Base-by-base conservation (phyloP, 1,140 invertebrate genomes). In the Probaryconus sp. region DNA sequence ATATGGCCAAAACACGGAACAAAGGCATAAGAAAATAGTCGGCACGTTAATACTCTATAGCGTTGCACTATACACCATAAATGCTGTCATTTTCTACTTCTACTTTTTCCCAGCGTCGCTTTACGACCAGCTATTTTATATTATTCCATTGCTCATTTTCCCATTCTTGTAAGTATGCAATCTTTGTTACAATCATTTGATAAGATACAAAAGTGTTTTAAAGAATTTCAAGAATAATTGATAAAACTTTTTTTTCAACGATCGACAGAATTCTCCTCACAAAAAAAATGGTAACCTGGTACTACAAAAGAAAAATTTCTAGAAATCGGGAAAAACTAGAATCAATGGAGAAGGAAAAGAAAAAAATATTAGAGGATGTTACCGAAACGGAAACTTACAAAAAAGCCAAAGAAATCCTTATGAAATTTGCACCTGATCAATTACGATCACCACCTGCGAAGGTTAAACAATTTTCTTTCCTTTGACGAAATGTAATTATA, bases 371-470 rank as follows among this genome's bases (percentile, higher is more conserved):
- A 33, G 96, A 99, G 81, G 93, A 97, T 85, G 97, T 99, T 21
- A 98, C 96, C 91, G 97, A 99, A 83, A 99, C 93, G 38, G 97
- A 99, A 89, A 98, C 96, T 1, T 99, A 98, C 85, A 99, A 98
- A 89, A 95, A 97, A 79, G 96, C 96, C 1, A 96, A 94, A 88
- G 93, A 96, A 85, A 95, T 98, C 77, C 88, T 98, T 43, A 93
- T 97, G 81, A 96, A 95, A 84, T 98, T 93, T 90, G 95, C 93
- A 48, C 92, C 92, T 24, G 91, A 92, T 65, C 89, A 91, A 78
- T 80, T 92, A 7, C 80, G 82, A 70, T 17, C 48, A 33, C 56
- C 55, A 5, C 40, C 55, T 31, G n/a, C 4, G 2, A 3, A 61
- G 87, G 20, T 33, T 24, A 20, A 42, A 40, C 11, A 35, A 35